Conservation (phyloP, 92 coral and sea anemone genomes). For the Phenganax marumi region DNA sequence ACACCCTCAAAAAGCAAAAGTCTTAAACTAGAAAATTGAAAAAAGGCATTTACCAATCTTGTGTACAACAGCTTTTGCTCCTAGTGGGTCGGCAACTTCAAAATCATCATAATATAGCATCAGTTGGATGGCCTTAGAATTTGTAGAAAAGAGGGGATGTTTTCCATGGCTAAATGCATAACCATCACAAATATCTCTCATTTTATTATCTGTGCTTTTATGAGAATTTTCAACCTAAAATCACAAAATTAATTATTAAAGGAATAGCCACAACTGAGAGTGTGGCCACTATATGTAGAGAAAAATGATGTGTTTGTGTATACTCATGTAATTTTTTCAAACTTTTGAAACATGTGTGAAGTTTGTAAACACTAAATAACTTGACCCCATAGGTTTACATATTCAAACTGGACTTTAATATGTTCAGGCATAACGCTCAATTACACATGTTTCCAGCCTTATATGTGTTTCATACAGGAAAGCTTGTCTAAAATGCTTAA, state of each 20-base stretch:
- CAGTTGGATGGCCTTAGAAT: constrained; percentile 53
- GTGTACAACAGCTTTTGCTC: constrained; percentile 53
- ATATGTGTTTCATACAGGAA: no score
- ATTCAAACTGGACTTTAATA: no score
- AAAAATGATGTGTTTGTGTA: no score
- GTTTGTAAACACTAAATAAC: no score
- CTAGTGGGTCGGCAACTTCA: constrained; percentile 61
- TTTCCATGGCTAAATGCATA: neutral
- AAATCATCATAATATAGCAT: constrained; percentile 63
- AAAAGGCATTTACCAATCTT: constrained; percentile 51
- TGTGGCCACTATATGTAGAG: no score
- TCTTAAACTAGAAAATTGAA: neutral
- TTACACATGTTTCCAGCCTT: no score
- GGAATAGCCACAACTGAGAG: neutral
- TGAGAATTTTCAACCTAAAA: constrained; percentile 55
- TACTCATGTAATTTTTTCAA: no score
- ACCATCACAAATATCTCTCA: constrained; percentile 63
- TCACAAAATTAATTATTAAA: constrained; percentile 4
- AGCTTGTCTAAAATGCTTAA: no score
- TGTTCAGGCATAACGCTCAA: no score
- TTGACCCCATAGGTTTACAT: no score
- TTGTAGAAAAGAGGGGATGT: constrained; percentile 56
- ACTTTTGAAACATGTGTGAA: no score
- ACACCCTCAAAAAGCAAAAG: no score
- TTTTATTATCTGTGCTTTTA: constrained; percentile 48